phyloP scores from a whole-genome alignment of 2,797 vertebrate species.

The Sus cebifrons region DNA sequence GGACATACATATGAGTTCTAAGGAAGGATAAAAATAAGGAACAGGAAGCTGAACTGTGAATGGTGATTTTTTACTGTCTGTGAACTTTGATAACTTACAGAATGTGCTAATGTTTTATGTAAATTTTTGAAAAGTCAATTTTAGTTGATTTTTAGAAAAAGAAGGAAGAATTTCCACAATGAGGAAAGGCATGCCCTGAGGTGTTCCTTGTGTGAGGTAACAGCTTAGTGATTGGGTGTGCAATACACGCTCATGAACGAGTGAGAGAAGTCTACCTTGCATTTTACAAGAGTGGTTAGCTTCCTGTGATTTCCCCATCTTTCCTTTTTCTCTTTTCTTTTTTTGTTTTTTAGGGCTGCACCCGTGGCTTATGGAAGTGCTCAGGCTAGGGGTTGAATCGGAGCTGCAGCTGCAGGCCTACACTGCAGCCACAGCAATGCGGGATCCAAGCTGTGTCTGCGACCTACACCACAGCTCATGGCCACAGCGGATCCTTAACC shows the following conservation, averaged over 20 bases:
- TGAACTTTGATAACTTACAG: conserved; percentile 46
- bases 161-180: not conserved
- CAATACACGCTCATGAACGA: not conserved
- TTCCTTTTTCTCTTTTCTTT: too few species aligned
- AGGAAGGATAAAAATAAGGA: conserved; percentile 78
- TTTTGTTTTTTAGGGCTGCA: too few species aligned
- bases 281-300: not conserved
- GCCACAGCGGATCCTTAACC: too few species aligned
- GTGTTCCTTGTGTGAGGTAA: not conserved
- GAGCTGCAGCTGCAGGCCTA: too few species aligned
- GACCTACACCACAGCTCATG: too few species aligned
- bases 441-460: too few species aligned
- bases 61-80: conserved; percentile 38
- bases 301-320: not conserved
- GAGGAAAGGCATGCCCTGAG: not conserved
- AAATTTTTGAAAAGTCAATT: conserved; percentile 36
- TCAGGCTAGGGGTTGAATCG: too few species aligned
- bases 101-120: not conserved
- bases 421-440: too few species aligned
- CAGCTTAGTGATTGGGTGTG: not conserved
- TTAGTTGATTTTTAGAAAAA: conserved; percentile 16
- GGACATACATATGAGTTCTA: conserved; percentile 26
- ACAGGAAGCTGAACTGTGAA: conserved; percentile 68
- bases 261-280: not conserved
- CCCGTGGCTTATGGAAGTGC: too few species aligned